Evolutionary conservation across 2,113 vertebrate species (phyloP), one percentile per base, ranked within the genome.

Genomic region (Siphamia tubifer): DNA sequence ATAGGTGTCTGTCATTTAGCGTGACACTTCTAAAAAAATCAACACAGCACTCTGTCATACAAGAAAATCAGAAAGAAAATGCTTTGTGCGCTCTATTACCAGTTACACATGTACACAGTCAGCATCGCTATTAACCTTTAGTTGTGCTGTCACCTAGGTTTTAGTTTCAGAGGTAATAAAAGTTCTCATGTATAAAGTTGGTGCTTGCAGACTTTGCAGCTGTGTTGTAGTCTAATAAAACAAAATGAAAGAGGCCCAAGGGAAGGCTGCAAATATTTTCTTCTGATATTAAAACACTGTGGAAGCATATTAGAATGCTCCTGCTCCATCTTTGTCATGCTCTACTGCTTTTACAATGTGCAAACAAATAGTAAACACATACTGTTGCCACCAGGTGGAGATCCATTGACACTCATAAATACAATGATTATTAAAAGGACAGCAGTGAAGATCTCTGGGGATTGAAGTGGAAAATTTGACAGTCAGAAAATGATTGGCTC

Each of bases 401-500:
- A 21, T 40, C 24, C 9, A 28, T 11, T 17, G 44, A 21, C 24
- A 39, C 38, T 8, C 15, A 49, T 38, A n/a, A 54, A 15, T 8
- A 30, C 4, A 40, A 39, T 31, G 34, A 76, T 58, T 42, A 73
- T 5, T 0, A 31, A 65, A 52, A 21, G 31, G 68, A 39, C 34
- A 36, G 16, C 39, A 38, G 56, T 24, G 66, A 24, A 70, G 47
- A 62, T 58, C 43, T 56, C 45, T 36, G 57, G 40, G 67, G 65
- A 67, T 63, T 77, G 44, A 68, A 72, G 63, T 65, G 47, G 54
- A 66, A 75, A 68, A 82, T 64, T 61, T 77, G 76, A 69, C 76
- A 67, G 49, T 3, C 40, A 54, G 62, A n/a, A n/a, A n/a, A n/a
- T n/a, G n/a, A n/a, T 57, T 16, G 63, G 38, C 68, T 67, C 47